Evolutionary conservation across 2,797 vertebrate species (phyloP), one percentile per base, ranked within the genome.

Genomic region (Lithobates pipiens): DNA sequence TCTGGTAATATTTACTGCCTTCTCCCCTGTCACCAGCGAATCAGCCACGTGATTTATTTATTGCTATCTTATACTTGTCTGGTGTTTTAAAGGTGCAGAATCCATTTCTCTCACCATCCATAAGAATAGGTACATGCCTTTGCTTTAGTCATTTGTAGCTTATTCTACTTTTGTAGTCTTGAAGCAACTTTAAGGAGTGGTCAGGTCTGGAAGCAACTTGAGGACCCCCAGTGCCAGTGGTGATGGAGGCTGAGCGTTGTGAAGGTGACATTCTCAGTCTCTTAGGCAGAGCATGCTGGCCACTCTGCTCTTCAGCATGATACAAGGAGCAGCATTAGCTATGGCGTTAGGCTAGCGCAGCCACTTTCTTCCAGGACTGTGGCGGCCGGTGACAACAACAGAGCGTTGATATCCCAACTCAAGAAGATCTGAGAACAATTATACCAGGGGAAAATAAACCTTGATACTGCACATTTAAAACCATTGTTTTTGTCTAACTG

Each of bases 71-170:
- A 85, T 84, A 77, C 85, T 85, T 90, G 91, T 89, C 72, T 89
- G 87, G 65, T 83, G 92, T 94, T 95, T 95, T 95, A 95, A 95
- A 95, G 87, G 93, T 95, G 94, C 94, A 94, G 93, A 69, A 94
- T 95, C 94, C 88, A 84, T 91, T 86, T 69, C 50, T 44, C 61
- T 27, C 89, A 23, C 0, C 77, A 57, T 27, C 74, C 83, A 84
- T 16, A 0, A 74, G 50, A 82, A 69, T 67, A 79, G 50, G 44
- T 27, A 65, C 54, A 0, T 25, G 70, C 76, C 69, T 86, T 89
- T 83, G 21, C 13, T 69, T 72, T 76, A 80, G 23, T 86, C 7
- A 88, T 81, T 86, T 84, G 76, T 85, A 86, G 77, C 87, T 91
- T 11, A 32, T 65, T 88, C 69, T 72, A 36, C 76, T 68, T 86